Percentiles rank a stretch among this genome's conserved stretches.
Conservation (phyloP, 2,888 invertebrate genomes). For the Dolichomitus sp. region DNA sequence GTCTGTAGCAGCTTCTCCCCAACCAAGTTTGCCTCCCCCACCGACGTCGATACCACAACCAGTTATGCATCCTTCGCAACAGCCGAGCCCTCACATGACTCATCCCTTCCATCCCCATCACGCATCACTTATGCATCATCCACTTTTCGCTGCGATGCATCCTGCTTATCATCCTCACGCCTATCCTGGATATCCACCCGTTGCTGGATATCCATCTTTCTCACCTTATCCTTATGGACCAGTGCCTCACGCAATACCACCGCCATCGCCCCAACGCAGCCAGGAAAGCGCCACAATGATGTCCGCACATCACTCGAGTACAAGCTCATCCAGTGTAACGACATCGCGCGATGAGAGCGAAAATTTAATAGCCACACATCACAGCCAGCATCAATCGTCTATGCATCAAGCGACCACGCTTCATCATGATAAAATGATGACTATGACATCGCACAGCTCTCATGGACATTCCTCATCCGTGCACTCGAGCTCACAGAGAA, state of each 20-base stretch:
- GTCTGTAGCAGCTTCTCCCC: constrained; percentile 82
- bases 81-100: constrained; percentile 90
- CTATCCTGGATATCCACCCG: constrained; percentile 86
- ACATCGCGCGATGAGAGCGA: constrained; percentile 89
- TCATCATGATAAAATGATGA: constrained; percentile 90
- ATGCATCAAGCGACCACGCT: constrained; percentile 85
- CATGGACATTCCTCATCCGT: constrained; percentile 84
- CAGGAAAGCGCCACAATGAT: constrained; percentile 90
- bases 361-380: constrained; percentile 88
- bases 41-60: constrained; percentile 90
- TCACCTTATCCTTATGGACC: constrained; percentile 91
- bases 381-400: constrained; percentile 90
- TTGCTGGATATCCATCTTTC: constrained; percentile 83
- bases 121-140: constrained; percentile 90
- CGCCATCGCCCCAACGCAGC: constrained; percentile 87
- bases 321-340: constrained; percentile 89
- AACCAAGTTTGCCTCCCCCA: constrained; percentile 87
- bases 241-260: constrained; percentile 91
- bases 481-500: constrained; percentile 74
- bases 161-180: constrained; percentile 89
- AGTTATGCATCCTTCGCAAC: constrained; percentile 92
- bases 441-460: constrained; percentile 86
- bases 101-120: constrained; percentile 93
- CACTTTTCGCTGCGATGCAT: constrained; percentile 90
- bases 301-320: constrained; percentile 90